Percentiles rank a stretch among this genome's conserved stretches.
These are phyloP conservation scores for Trachemys scripta DNA, from an alignment of 2,113 vertebrate genomes.

Conservation along the genomic window DNA sequence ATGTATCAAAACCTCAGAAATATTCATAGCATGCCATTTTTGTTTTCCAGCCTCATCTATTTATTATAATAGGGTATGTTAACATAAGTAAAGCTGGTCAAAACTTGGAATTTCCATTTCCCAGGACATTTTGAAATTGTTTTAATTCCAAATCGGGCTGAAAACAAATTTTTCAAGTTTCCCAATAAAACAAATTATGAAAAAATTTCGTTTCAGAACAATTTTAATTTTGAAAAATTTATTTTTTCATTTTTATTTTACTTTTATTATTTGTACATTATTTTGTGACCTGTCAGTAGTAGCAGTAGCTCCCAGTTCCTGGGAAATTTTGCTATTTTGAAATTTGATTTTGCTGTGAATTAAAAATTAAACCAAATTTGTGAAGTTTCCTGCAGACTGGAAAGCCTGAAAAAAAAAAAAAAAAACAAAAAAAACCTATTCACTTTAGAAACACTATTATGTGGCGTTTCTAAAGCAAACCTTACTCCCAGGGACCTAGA, in stretches of 20 bases:
- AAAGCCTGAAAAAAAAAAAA: neutral
- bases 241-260: neutral
- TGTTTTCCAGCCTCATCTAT: neutral
- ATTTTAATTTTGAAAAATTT: neutral
- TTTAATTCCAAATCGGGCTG: neutral
- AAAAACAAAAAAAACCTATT: neutral
- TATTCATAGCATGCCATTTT: neutral
- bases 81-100: neutral
- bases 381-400: neutral
- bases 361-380: neutral
- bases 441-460: neutral
- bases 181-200: neutral
- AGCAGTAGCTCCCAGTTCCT: neutral
- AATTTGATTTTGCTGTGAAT: neutral
- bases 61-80: neutral
- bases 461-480: neutral
- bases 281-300: neutral
- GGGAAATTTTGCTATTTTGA: neutral
- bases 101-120: neutral
- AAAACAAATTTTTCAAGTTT: neutral
- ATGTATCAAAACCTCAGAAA: neutral
- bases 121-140: neutral
- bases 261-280: neutral
- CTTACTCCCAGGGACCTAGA: neutral
- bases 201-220: neutral